phyloP scores from a whole-genome alignment of 2,888 invertebrate genomes.

The Andrena marginata region DNA sequence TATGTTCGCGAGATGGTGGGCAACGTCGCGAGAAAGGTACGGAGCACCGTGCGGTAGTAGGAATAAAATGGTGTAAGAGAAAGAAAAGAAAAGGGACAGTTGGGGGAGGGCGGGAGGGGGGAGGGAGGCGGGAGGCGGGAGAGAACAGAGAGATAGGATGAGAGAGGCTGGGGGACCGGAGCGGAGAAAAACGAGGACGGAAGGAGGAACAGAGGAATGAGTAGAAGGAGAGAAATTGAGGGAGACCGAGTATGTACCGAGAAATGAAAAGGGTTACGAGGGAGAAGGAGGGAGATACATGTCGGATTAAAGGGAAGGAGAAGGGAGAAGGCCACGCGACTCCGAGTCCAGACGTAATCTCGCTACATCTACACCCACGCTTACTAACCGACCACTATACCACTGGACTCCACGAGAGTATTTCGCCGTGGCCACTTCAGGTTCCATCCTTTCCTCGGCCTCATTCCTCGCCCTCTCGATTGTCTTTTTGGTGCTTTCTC shows the following conservation, averaged over 20 bases:
- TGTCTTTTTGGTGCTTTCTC: conserved; percentile 45
- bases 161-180: not conserved
- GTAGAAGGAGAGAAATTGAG: conserved; percentile 48
- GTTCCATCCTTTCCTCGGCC: conserved; percentile 60
- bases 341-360: conserved; percentile 76
- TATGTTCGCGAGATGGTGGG: conserved; percentile 76
- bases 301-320: conserved; percentile 58
- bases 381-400: conserved; percentile 70
- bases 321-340: conserved; percentile 80
- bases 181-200: not conserved
- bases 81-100: conserved; percentile 24
- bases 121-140: not conserved
- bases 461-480: conserved; percentile 53
- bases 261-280: conserved; percentile 50
- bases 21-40: conserved; percentile 62
- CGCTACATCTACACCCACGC: conserved; percentile 81
- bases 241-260: conserved; percentile 31
- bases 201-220: conserved; percentile 44
- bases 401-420: conserved; percentile 65
- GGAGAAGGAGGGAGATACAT: conserved; percentile 36
- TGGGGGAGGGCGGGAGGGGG: not conserved
- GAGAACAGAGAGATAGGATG: not conserved
- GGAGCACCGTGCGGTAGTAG: conserved; percentile 52
- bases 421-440: conserved; percentile 72
- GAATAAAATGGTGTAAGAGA: conserved; percentile 43